phyloP scores from a whole-genome alignment of 2,113 vertebrate genomes.

The Ailurus styani region DNA sequence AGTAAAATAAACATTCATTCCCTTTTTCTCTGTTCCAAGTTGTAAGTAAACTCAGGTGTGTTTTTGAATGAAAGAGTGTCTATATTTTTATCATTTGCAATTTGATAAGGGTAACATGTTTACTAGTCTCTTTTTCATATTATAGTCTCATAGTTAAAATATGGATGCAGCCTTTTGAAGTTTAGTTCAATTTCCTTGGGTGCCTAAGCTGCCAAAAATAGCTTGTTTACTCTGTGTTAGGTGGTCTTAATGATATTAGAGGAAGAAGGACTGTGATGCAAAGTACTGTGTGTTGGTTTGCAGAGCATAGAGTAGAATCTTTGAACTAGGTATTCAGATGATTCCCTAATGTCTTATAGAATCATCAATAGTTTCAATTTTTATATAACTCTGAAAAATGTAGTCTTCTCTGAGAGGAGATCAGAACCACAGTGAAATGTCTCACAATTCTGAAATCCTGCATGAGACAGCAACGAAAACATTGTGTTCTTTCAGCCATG shows the following conservation, averaged over 20 bases:
- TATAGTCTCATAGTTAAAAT: not conserved
- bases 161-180: not conserved
- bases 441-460: not conserved
- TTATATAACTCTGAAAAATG: slow-evolving; percentile 17
- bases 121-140: not conserved
- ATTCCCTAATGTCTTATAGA: not conserved
- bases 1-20: not conserved
- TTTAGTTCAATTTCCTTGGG: not conserved
- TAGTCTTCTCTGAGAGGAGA: not conserved
- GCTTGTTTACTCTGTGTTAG: not conserved
- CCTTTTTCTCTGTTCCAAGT: not conserved
- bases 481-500: not conserved
- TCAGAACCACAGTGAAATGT: not conserved
- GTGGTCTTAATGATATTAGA: not conserved
- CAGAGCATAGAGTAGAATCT: not conserved
- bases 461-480: not conserved
- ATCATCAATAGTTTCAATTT: not conserved
- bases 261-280: not conserved
- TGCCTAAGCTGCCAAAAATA: not conserved
- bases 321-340: not conserved
- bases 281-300: not conserved
- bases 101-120: not conserved
- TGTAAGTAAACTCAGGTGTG: not conserved
- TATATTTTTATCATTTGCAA: not conserved
- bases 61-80: not conserved